phyloP scores from a whole-genome alignment of 1,140 invertebrate species.

The Papilio machaon region DNA sequence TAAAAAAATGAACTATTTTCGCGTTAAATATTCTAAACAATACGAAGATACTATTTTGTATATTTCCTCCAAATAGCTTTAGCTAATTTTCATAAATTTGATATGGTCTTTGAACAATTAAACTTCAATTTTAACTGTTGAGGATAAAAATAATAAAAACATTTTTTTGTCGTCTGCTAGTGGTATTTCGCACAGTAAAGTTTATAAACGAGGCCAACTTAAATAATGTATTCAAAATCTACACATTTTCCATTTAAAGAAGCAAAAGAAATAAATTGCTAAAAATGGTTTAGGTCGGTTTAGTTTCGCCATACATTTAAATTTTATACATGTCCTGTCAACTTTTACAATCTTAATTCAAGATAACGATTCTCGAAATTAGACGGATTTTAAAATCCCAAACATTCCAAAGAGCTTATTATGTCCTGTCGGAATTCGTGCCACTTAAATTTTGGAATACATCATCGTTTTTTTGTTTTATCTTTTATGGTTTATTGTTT shows the following conservation, averaged over 20 bases:
- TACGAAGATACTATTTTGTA: background rate
- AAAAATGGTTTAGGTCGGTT: background rate
- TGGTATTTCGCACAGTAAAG: background rate
- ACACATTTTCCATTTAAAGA: slow-evolving; percentile 5
- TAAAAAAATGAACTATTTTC: background rate
- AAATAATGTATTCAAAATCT: slow-evolving; percentile 9
- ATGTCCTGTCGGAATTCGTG: slow-evolving; percentile 49
- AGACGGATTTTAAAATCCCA: slow-evolving; percentile 44
- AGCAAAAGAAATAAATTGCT: slow-evolving; percentile 8
- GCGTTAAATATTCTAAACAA: background rate
- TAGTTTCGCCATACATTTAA: slow-evolving; percentile 22
- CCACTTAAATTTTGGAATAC: slow-evolving; percentile 63
- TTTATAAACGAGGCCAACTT: slow-evolving; percentile 6
- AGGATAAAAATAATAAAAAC: background rate
- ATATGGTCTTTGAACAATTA: background rate
- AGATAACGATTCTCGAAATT: slow-evolving; percentile 49
- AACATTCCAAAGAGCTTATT: slow-evolving; percentile 55
- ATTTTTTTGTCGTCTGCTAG: background rate
- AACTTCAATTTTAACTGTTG: background rate
- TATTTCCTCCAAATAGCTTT: background rate
- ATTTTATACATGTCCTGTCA: slow-evolving; percentile 32
- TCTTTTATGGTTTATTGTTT: slow-evolving; percentile 66
- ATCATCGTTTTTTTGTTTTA: slow-evolving; percentile 65
- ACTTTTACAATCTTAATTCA: slow-evolving; percentile 47
- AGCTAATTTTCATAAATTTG: background rate